These are phyloP conservation scores for Phaetusa simplex DNA, from an alignment of 2,113 vertebrate species.

Conservation along the genomic window DNA sequence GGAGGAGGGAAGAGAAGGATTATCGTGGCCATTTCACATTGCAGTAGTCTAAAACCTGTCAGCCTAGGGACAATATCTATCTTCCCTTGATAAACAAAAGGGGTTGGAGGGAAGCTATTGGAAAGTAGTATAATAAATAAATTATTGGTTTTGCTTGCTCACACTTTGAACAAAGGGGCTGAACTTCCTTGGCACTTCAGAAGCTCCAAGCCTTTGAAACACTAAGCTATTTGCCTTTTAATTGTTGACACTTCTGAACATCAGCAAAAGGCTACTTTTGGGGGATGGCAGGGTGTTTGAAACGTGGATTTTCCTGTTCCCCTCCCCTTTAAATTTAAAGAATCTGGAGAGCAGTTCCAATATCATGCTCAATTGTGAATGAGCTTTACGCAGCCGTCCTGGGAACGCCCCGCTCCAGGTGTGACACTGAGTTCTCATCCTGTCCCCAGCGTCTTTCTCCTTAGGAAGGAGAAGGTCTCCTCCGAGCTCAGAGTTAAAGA, in stretches of 20 bases:
- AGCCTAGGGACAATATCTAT: background rate
- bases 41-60: background rate
- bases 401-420: background rate
- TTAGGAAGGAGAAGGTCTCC: background rate
- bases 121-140: background rate
- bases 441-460: background rate
- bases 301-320: background rate
- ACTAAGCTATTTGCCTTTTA: background rate
- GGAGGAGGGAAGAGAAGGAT: background rate
- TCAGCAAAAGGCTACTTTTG: background rate
- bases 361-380: background rate
- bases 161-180: background rate
- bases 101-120: background rate
- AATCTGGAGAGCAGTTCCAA: background rate
- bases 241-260: background rate
- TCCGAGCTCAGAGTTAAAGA: background rate
- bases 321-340: background rate
- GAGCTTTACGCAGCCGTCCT: background rate
- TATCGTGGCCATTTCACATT: conserved; percentile 1
- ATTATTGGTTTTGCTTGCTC: background rate
- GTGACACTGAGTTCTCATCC: background rate
- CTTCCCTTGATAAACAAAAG: background rate
- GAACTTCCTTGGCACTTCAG: background rate
- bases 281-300: background rate
- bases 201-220: background rate